A percentile compares a stretch with the other conserved stretches of the same genome.
phyloP scores from a whole-genome alignment of 2,888 invertebrate genomes.

The Melinaea menophilus region DNA sequence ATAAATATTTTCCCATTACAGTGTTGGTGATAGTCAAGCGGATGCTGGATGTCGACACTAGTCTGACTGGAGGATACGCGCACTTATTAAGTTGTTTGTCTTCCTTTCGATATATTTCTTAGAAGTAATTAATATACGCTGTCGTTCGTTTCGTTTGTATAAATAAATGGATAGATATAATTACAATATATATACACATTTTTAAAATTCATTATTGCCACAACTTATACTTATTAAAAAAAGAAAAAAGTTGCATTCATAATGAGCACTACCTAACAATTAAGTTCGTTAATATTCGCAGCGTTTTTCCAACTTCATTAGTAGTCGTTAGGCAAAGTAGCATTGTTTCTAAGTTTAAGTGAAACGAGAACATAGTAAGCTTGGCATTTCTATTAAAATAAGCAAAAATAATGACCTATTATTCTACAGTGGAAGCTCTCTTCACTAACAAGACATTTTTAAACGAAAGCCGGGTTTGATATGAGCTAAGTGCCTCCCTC shows the following conservation, averaged over 20 bases:
- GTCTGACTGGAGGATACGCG: too few species aligned
- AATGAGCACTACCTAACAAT: slow-evolving; percentile 14
- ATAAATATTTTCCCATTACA: too few species aligned
- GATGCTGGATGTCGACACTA: too few species aligned
- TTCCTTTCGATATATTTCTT: too few species aligned
- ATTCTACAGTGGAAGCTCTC: background rate
- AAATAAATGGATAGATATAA: too few species aligned
- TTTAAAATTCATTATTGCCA: too few species aligned
- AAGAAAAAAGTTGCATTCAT: slow-evolving; percentile 7
- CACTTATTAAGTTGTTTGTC: too few species aligned
- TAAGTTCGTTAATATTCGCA: slow-evolving; percentile 25
- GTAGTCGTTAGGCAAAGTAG: slow-evolving; percentile 4
- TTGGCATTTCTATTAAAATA: slow-evolving; percentile 15
- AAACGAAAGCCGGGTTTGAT: background rate
- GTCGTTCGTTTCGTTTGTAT: too few species aligned
- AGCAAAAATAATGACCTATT: slow-evolving; percentile 8
- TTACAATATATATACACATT: too few species aligned
- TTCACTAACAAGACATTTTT: background rate
- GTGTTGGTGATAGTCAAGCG: too few species aligned
- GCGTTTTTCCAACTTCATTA: slow-evolving; percentile 6
- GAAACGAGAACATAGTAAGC: slow-evolving; percentile 6
- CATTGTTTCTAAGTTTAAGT: slow-evolving; percentile 8
- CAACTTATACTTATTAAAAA: background rate
- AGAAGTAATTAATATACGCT: too few species aligned
- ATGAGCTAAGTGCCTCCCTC: background rate